These are phyloP conservation scores for Pseudomyrmex sp. DNA, from an alignment of 1,140 invertebrate genomes.

Conservation along the genomic window DNA sequence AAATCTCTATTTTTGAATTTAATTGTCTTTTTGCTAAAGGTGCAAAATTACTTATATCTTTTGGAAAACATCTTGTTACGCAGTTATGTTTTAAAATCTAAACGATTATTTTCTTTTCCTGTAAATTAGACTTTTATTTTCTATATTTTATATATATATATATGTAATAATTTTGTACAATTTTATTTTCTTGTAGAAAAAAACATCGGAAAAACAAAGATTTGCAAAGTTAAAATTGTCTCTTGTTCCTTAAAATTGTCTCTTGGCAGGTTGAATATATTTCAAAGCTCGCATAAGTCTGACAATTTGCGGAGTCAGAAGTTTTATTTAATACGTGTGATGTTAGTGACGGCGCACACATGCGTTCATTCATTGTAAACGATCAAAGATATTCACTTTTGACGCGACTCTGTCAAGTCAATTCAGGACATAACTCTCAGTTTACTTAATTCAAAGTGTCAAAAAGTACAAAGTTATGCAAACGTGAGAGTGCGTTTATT, in stretches of 20 bases:
- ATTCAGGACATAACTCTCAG: constrained; percentile 35
- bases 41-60: no score
- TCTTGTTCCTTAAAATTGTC: constrained; percentile 23
- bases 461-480: constrained; percentile 18
- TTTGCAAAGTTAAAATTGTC: constrained; percentile 5
- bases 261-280: neutral
- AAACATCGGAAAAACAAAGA: neutral
- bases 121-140: neutral
- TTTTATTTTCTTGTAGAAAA: neutral
- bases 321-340: constrained; percentile 15
- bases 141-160: neutral
- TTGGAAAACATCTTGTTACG: no score
- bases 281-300: constrained; percentile 18
- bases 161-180: neutral
- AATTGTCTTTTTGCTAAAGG: no score
- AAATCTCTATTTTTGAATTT: no score
- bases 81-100: no score
- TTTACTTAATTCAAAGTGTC: neutral
- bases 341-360: constrained; percentile 50
- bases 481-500: neutral
- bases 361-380: constrained; percentile 27
- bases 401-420: constrained; percentile 26
- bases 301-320: constrained; percentile 27
- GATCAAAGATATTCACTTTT: constrained; percentile 42
- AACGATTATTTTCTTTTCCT: no score